Evolutionary conservation across 2,888 invertebrate species (phyloP).

Genomic region (Tiliacea citrago): DNA sequence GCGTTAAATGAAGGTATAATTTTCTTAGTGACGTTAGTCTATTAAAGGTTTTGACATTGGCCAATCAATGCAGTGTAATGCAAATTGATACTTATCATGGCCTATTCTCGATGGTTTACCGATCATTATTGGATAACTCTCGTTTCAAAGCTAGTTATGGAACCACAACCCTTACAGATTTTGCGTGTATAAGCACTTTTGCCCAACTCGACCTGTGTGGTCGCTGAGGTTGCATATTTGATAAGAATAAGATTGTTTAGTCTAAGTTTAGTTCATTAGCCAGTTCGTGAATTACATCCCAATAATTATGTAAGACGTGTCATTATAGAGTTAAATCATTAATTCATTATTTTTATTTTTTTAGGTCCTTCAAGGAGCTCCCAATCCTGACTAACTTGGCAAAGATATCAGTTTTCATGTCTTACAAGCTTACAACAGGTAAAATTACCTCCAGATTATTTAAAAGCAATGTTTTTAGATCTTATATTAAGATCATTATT

Average conservation of each 20-base stretch:
- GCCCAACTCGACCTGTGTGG: too few relatives aligned
- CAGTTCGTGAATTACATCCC: too few relatives aligned
- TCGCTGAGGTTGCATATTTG: too few relatives aligned
- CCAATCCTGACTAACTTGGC: too few relatives aligned
- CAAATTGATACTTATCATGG: constrained; percentile 1
- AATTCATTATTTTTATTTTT: too few relatives aligned
- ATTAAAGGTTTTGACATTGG: background rate
- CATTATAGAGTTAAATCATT: too few relatives aligned
- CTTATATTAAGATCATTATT: background rate
- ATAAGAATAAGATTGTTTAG: too few relatives aligned
- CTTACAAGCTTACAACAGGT: background rate
- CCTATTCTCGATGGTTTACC: background rate
- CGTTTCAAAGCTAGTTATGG: background rate
- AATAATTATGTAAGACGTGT: too few relatives aligned
- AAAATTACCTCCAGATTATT: background rate
- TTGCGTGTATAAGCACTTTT: too few relatives aligned
- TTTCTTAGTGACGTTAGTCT: background rate
- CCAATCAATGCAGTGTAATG: background rate
- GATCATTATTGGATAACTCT: constrained; percentile 4
- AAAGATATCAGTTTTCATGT: background rate
- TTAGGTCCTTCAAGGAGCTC: too few relatives aligned
- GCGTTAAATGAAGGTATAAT: background rate
- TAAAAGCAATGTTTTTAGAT: background rate
- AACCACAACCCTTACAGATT: too few relatives aligned
- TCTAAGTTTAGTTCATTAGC: too few relatives aligned